These are phyloP conservation scores for Ornithoptera priamus DNA, from an alignment of 2,888 invertebrate species.

Conservation along the genomic window DNA sequence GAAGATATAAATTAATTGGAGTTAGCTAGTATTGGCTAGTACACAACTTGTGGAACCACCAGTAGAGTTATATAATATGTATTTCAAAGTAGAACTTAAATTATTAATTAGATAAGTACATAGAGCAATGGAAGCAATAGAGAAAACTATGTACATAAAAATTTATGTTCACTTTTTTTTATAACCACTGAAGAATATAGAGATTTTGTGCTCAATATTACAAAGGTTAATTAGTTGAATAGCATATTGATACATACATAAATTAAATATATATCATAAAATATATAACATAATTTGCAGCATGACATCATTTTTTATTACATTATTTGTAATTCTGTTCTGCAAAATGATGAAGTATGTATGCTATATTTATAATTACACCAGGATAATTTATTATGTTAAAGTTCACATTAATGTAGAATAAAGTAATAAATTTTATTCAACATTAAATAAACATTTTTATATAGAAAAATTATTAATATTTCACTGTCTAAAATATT, in stretches of 20 bases:
- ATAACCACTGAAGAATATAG: background rate
- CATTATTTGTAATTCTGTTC: background rate
- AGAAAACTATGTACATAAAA: too few relatives aligned
- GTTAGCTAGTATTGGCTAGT: too few relatives aligned
- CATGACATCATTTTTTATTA: background rate
- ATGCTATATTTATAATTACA: background rate
- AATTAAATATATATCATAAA: too few relatives aligned
- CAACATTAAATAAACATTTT: background rate
- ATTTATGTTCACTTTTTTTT: background rate
- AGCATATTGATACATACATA: background rate
- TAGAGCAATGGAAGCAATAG: too few relatives aligned
- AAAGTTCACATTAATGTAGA: background rate
- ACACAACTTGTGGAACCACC: too few relatives aligned
- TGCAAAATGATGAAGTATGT: background rate
- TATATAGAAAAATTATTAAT: background rate
- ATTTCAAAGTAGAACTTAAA: too few relatives aligned
- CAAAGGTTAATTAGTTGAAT: too few relatives aligned
- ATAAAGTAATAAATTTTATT: conserved; percentile 1
- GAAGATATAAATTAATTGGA: too few relatives aligned
- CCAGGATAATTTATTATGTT: background rate
- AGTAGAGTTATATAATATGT: too few relatives aligned
- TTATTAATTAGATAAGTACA: too few relatives aligned
- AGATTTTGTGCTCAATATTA: conserved; percentile 1
- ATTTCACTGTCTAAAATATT: background rate
- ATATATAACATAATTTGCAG: too few relatives aligned